Conservation (phyloP, 2,888 invertebrate species). For the Sesamia inferens region DNA sequence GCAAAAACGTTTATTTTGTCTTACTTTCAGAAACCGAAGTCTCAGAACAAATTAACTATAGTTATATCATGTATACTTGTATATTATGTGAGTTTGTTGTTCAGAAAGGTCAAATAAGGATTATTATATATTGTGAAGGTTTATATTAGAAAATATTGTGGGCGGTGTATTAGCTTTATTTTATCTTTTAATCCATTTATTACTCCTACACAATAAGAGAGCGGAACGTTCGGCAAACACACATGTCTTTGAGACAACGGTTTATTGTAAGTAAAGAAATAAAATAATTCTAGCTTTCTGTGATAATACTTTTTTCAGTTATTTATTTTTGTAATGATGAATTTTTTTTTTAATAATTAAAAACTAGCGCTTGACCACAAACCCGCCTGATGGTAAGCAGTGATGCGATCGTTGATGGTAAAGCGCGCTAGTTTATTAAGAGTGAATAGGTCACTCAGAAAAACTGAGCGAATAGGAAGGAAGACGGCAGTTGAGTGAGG, state of each 20-base stretch:
- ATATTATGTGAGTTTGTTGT: conserved; percentile 26
- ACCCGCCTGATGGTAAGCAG: too few relatives aligned
- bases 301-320: neutral
- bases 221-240: neutral
- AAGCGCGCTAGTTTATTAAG: too few relatives aligned
- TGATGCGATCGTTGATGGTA: too few relatives aligned
- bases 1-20: conserved; percentile 42
- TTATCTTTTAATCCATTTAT: conserved; percentile 22
- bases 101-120: conserved; percentile 31
- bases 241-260: neutral
- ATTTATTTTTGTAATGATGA: neutral
- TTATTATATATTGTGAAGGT: conserved; percentile 26
- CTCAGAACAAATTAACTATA: conserved; percentile 10
- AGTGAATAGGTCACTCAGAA: too few relatives aligned
- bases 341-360: too few relatives aligned
- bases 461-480: too few relatives aligned
- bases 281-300: neutral
- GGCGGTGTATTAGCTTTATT: conserved; percentile 13
- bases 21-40: conserved; percentile 26
- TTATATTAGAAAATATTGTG: conserved; percentile 21
- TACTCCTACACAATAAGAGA: neutral
- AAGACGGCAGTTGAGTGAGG: too few relatives aligned
- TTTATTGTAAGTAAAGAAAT: neutral
- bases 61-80: neutral
- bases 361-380: too few relatives aligned